Conservation (phyloP, 2,888 invertebrate genomes). For the Linyphia triangularis region DNA sequence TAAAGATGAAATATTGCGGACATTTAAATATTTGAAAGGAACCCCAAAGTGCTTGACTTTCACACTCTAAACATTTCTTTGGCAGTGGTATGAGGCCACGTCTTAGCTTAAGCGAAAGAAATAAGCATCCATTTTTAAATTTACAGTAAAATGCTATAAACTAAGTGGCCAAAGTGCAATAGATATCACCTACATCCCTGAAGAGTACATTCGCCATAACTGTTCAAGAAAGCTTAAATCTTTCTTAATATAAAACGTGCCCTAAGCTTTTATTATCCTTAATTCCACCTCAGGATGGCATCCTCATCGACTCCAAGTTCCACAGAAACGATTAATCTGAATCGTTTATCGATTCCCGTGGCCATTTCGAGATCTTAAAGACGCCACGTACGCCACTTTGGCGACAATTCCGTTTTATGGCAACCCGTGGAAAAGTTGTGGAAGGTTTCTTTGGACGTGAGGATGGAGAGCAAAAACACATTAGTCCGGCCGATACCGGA, state of each 20-base stretch:
- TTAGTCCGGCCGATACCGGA: not conserved
- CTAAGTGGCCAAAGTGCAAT: not conserved
- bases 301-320: slow-evolving; percentile 13
- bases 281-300: not conserved
- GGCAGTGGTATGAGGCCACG: too few species aligned
- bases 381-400: slow-evolving; percentile 56
- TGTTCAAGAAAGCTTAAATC: not conserved
- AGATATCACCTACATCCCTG: not conserved
- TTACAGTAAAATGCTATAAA: not conserved
- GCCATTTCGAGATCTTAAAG: slow-evolving; percentile 13
- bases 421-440: slow-evolving; percentile 30
- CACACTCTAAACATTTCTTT: too few species aligned
- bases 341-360: slow-evolving; percentile 51
- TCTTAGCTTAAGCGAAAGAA: too few species aligned
- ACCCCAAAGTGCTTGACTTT: too few species aligned
- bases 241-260: slow-evolving; percentile 16
- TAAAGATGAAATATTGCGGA: too few species aligned
- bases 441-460: slow-evolving; percentile 44
- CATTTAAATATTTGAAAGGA: too few species aligned
- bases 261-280: slow-evolving; percentile 22
- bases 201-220: not conserved
- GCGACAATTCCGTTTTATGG: slow-evolving; percentile 42
- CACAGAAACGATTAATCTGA: slow-evolving; percentile 49
- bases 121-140: not conserved
- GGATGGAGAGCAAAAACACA: slow-evolving; percentile 32